phyloP scores from a whole-genome alignment of 2,888 invertebrate genomes.

The Pollenia angustigena region DNA sequence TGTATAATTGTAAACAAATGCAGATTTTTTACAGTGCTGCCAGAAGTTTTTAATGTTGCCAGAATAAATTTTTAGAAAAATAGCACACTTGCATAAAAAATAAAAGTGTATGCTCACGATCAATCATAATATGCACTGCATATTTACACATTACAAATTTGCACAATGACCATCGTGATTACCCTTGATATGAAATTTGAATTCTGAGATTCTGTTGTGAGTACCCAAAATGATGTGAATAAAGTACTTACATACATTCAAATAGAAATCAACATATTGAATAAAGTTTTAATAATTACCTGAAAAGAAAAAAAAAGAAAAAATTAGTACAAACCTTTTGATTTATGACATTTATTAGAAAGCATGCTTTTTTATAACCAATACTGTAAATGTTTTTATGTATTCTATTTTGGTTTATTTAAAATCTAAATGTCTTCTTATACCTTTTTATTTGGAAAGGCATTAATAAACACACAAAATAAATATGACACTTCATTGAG shows the following conservation, averaged over 20 bases:
- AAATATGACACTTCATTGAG: neutral
- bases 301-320: conserved; percentile 51
- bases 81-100: too few relatives aligned
- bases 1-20: too few relatives aligned
- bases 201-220: neutral
- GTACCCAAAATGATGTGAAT: neutral
- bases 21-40: too few relatives aligned
- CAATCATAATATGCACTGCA: too few relatives aligned
- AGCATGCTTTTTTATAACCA: neutral
- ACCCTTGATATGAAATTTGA: neutral
- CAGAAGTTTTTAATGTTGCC: too few relatives aligned
- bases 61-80: too few relatives aligned
- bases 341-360: neutral
- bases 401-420: neutral
- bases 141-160: too few relatives aligned
- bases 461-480: neutral
- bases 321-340: neutral
- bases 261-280: neutral
- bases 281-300: conserved; percentile 51
- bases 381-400: neutral
- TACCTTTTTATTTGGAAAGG: too few relatives aligned
- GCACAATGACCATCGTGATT: too few relatives aligned
- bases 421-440: too few relatives aligned
- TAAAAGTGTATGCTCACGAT: too few relatives aligned
- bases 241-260: conserved; percentile 62